Conservation (phyloP, 2,797 vertebrate genomes). For the Melanotaenia boesemani region DNA sequence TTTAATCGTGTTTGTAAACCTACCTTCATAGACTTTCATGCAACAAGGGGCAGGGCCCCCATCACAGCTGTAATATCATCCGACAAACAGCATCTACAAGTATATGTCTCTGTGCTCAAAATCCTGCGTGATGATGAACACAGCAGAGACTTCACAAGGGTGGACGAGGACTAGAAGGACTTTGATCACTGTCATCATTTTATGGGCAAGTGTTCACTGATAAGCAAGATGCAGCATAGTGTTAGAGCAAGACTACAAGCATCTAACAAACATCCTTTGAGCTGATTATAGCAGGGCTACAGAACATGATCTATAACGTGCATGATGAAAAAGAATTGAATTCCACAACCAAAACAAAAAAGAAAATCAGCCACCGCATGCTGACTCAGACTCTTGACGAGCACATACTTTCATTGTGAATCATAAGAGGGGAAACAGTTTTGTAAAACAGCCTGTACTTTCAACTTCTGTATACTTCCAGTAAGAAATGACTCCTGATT, state of each 20-base stretch:
- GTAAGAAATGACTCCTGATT: constrained; percentile 32
- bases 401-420: constrained; percentile 21
- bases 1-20: too few species aligned
- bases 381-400: constrained; percentile 6
- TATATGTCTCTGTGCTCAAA: not conserved
- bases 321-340: not conserved
- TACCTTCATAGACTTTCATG: not conserved
- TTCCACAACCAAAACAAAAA: constrained; percentile 8
- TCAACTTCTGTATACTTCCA: constrained; percentile 34
- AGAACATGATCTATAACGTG: not conserved
- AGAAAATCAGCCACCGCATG: not conserved
- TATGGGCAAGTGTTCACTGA: not conserved
- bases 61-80: not conserved
- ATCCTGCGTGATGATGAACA: not conserved
- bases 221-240: not conserved
- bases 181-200: not conserved
- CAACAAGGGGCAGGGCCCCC: not conserved
- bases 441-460: constrained; percentile 39
- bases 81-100: not conserved
- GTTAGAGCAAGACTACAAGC: not conserved
- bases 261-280: not conserved
- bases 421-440: constrained; percentile 16
- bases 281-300: not conserved
- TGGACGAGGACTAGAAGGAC: not conserved
- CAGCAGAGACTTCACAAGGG: not conserved